A percentile compares a stretch with the other conserved stretches of the same genome.
Evolutionary conservation across 2,888 invertebrate species (phyloP).

Genomic region (Acronicta leporina): DNA sequence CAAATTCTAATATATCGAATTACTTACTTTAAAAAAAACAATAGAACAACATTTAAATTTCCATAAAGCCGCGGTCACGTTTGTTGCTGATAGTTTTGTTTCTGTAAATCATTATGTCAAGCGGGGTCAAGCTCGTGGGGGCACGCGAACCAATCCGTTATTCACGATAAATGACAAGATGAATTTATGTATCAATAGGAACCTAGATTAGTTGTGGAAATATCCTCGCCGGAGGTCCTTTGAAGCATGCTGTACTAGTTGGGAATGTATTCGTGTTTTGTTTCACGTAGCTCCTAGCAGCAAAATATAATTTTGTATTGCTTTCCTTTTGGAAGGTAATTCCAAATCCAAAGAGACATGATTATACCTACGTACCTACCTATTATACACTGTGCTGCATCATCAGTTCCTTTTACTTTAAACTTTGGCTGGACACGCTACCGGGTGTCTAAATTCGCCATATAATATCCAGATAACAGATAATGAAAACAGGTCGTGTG

Average conservation of each 20-base stretch:
- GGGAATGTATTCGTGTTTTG: too few relatives aligned
- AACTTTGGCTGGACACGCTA: too few relatives aligned
- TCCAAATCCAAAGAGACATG: too few relatives aligned
- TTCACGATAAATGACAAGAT: slow-evolving; percentile 63
- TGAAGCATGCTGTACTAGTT: slow-evolving; percentile 1
- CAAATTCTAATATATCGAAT: slow-evolving; percentile 30
- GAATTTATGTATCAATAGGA: slow-evolving; percentile 56
- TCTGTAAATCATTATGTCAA: slow-evolving; percentile 61
- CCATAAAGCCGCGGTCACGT: slow-evolving; percentile 54
- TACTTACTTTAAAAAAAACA: slow-evolving; percentile 18
- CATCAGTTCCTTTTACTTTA: too few relatives aligned
- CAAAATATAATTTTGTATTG: too few relatives aligned
- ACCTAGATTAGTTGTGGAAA: slow-evolving; percentile 52
- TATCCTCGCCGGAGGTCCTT: slow-evolving; percentile 51
- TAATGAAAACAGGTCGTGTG: too few relatives aligned
- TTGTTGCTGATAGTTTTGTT: slow-evolving; percentile 54
- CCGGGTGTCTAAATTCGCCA: too few relatives aligned
- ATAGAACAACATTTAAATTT: slow-evolving; percentile 39
- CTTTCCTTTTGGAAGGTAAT: too few relatives aligned
- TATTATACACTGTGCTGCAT: too few relatives aligned
- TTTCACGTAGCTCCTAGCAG: too few relatives aligned
- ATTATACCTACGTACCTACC: too few relatives aligned
- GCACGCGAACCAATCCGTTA: slow-evolving; percentile 59
- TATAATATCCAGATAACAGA: too few relatives aligned
- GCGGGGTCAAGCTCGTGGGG: slow-evolving; percentile 59